Evolutionary conservation across 1,140 invertebrate genomes (phyloP).

Genomic region (Plodia interpunctella): DNA sequence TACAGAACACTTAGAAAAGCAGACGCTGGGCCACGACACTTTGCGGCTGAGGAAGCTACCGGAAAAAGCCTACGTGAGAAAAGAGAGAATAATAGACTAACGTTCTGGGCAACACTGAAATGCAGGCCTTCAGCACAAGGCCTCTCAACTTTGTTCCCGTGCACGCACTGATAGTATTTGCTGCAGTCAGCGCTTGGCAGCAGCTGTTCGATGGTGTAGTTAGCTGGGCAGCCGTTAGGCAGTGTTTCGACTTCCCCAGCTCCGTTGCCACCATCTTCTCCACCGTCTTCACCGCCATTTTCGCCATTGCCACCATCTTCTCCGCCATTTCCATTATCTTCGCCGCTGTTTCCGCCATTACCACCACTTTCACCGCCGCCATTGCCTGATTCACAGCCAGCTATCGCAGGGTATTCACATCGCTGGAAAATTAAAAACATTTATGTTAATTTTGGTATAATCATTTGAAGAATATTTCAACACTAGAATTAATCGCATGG

Average conservation of each 20-base stretch:
- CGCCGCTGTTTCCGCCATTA: background rate
- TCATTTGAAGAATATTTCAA: too few species aligned
- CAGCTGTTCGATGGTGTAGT: slow-evolving; percentile 4
- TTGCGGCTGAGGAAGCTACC: too few species aligned
- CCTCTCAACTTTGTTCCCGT: slow-evolving; percentile 20
- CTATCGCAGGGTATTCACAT: background rate
- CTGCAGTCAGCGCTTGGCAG: slow-evolving; percentile 17
- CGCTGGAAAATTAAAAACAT: background rate
- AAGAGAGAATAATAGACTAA: background rate
- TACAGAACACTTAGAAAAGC: too few species aligned
- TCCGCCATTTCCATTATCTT: background rate
- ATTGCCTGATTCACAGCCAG: background rate
- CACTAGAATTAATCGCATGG: too few species aligned
- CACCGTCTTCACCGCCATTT: background rate
- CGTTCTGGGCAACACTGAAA: slow-evolving; percentile 25
- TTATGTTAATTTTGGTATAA: background rate
- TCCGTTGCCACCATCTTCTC: background rate
- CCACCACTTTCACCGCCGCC: background rate
- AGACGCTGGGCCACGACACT: too few species aligned
- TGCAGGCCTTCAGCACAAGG: slow-evolving; percentile 18
- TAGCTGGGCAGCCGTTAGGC: slow-evolving; percentile 17
- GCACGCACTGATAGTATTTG: slow-evolving; percentile 32
- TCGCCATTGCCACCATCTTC: background rate
- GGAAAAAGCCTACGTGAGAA: too few species aligned
- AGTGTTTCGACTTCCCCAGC: background rate